These are phyloP conservation scores for Laothoe populi DNA, from an alignment of 2,888 invertebrate species.

Conservation along the genomic window DNA sequence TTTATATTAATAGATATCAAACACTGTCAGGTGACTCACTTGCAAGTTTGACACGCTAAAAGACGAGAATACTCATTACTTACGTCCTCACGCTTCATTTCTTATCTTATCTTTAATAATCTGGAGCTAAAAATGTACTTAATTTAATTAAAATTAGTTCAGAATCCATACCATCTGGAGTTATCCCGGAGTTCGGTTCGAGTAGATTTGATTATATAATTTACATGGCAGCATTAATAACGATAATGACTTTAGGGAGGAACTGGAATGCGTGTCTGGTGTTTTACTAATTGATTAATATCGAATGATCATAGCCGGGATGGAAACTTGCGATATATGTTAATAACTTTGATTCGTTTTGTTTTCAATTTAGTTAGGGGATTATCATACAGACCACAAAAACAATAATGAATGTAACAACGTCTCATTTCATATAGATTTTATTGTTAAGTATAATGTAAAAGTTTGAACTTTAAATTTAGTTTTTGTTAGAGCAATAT, in stretches of 20 bases:
- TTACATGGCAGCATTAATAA: constrained; percentile 10
- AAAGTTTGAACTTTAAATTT: too few relatives aligned
- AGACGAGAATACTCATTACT: too few relatives aligned
- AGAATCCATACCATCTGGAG: background rate
- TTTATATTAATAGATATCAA: too few relatives aligned
- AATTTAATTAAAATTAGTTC: background rate
- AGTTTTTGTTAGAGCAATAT: too few relatives aligned
- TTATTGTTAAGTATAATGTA: too few relatives aligned
- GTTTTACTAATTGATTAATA: constrained; percentile 14
- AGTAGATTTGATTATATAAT: constrained; percentile 18
- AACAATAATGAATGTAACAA: too few relatives aligned
- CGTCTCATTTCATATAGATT: too few relatives aligned
- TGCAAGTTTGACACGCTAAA: too few relatives aligned
- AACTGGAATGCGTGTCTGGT: constrained; percentile 5
- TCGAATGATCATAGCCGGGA: constrained; percentile 3
- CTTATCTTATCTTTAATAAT: too few relatives aligned
- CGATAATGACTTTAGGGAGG: background rate
- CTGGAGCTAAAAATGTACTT: background rate
- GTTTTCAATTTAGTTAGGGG: background rate
- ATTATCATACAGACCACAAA: too few relatives aligned
- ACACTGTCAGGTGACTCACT: too few relatives aligned
- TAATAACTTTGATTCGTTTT: background rate
- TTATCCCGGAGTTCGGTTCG: background rate
- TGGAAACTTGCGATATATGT: background rate
- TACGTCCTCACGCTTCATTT: too few relatives aligned